Percentiles rank a stretch among this genome's conserved stretches.
Evolutionary conservation across 92 coral and sea anemone genomes (phyloP).

Genomic region (Actinernus sp.): DNA sequence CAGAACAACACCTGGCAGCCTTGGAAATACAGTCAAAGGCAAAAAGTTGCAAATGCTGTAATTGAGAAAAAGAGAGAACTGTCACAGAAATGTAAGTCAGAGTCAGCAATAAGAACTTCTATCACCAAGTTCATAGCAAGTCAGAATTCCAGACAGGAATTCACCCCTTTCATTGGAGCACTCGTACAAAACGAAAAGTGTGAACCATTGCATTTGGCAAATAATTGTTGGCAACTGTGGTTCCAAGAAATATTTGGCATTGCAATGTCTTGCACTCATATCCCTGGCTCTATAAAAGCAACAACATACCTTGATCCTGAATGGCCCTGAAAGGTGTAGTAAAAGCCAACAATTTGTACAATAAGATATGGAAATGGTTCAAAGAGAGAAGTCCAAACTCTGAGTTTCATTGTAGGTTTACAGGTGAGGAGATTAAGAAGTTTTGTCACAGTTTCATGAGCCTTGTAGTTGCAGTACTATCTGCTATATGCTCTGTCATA

Average conservation of each 20-base stretch:
- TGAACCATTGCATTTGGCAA: conserved; percentile 31
- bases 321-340: neutral
- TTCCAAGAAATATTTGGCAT: conserved; percentile 3
- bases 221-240: conserved; percentile 16
- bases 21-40: conserved; percentile 60
- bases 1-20: conserved; percentile 60
- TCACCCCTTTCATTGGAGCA: conserved; percentile 24
- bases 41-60: conserved; percentile 53
- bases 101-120: conserved; percentile 44
- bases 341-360: neutral
- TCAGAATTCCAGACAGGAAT: conserved; percentile 33
- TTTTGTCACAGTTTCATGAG: conserved; percentile 9
- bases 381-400: conserved; percentile 16
- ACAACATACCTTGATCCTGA: neutral
- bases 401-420: conserved; percentile 9
- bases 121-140: conserved; percentile 56
- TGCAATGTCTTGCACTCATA: neutral
- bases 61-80: conserved; percentile 38
- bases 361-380: conserved; percentile 14
- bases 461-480: neutral
- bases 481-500: conserved; percentile 6
- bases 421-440: conserved; percentile 20
- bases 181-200: conserved; percentile 21
- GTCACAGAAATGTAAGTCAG: conserved; percentile 41
- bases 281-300: neutral